Conservation (phyloP, 2,797 vertebrate species). For the Perodicticus potto region DNA sequence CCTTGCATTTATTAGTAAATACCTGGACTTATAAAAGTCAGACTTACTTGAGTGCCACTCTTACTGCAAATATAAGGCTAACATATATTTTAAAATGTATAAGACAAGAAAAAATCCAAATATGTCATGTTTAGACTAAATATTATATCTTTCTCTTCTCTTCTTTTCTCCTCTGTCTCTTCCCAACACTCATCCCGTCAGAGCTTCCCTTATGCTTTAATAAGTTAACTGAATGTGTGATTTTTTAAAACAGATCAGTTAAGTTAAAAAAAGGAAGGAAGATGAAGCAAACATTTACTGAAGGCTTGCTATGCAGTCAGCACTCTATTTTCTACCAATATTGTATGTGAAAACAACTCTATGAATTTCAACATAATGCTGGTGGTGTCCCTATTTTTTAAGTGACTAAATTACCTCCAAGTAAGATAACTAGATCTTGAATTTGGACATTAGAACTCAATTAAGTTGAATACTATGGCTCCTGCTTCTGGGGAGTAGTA, state of each 20-base stretch:
- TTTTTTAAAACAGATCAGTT: constrained; percentile 44
- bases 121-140: background rate
- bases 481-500: background rate
- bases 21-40: constrained; percentile 42
- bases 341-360: background rate
- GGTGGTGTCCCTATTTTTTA: background rate
- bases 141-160: background rate
- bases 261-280: background rate
- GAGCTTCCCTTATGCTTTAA: background rate
- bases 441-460: background rate
- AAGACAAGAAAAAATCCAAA: constrained; percentile 34
- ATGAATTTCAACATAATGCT: background rate
- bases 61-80: constrained; percentile 62
- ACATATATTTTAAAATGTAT: constrained; percentile 35
- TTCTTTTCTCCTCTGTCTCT: background rate
- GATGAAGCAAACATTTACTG: background rate
- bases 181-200: background rate
- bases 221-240: constrained; percentile 24
- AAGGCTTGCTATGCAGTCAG: background rate
- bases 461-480: background rate
- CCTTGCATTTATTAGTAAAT: constrained; percentile 69
- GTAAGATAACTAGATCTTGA: background rate
- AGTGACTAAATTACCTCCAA: constrained; percentile 10
- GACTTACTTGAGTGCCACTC: constrained; percentile 54
- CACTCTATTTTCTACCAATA: background rate